Conservation (phyloP, 2,113 vertebrate species). For the Chloebia gouldiae region DNA sequence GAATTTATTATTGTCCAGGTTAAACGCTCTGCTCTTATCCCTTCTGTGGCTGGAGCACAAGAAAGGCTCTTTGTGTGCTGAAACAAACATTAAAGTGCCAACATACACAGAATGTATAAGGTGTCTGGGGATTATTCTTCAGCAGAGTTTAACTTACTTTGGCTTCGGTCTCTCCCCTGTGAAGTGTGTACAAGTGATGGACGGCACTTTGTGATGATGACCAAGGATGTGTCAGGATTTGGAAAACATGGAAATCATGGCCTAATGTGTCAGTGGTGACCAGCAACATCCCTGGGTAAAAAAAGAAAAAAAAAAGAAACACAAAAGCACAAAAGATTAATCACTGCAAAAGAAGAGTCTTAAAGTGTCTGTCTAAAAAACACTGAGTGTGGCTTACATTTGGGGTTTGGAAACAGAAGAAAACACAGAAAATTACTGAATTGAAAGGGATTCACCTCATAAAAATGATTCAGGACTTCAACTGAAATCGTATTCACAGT, state of each 20-base stretch:
- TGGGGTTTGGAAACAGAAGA: not conserved
- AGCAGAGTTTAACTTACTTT: slow-evolving; percentile 83
- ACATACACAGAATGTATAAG: slow-evolving; percentile 44
- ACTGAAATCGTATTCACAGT: not conserved
- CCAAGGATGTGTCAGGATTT: slow-evolving; percentile 96
- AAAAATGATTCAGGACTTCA: not conserved
- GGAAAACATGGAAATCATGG: slow-evolving; percentile 98
- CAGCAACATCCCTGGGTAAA: slow-evolving; percentile 89
- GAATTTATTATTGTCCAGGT: slow-evolving; percentile 59
- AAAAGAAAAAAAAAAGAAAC: not conserved
- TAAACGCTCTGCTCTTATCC: slow-evolving; percentile 52
- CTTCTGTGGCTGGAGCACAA: slow-evolving; percentile 22
- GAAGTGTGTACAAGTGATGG: slow-evolving; percentile 96
- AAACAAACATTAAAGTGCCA: slow-evolving; percentile 58
- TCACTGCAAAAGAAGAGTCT: not conserved
- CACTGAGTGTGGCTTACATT: not conserved
- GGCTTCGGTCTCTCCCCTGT: slow-evolving; percentile 98
- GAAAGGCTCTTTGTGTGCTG: slow-evolving; percentile 60
- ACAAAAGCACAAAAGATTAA: slow-evolving; percentile 35
- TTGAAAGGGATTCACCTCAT: not conserved
- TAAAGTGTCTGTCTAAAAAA: not conserved
- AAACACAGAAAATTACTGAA: not conserved
- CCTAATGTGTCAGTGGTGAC: slow-evolving; percentile 94
- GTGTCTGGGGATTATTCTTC: slow-evolving; percentile 50
- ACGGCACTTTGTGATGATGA: slow-evolving; percentile 95